Evolutionary conservation across 2,888 invertebrate species (phyloP).

Genomic region (Dasysyrphus tricinctus): DNA sequence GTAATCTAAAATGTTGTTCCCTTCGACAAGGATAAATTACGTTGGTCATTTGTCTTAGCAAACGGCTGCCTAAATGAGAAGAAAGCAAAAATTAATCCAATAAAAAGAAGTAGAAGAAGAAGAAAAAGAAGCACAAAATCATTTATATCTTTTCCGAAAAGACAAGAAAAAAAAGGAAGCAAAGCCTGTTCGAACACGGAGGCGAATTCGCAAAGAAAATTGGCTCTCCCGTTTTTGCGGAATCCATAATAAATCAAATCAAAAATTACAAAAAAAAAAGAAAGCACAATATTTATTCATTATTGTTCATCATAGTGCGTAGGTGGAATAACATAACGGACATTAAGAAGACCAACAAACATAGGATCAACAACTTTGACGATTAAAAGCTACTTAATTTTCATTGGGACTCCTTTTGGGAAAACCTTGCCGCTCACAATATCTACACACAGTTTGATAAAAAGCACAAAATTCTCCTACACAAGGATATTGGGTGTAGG

Average conservation of each 20-base stretch:
- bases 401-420: constrained; percentile 31
- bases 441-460: neutral
- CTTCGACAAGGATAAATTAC: constrained; percentile 71
- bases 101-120: constrained; percentile 23
- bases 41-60: constrained; percentile 66
- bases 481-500: neutral
- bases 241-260: constrained; percentile 9
- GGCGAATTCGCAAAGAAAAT: constrained; percentile 40
- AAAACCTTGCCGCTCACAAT: neutral
- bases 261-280: neutral
- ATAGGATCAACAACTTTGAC: constrained; percentile 68
- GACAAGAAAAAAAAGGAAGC: neutral
- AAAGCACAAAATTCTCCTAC: neutral
- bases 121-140: neutral
- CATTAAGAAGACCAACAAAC: constrained; percentile 20
- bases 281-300: constrained; percentile 61
- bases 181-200: neutral
- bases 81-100: constrained; percentile 55
- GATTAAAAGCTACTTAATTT: constrained; percentile 68
- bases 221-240: constrained; percentile 47
- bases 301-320: constrained; percentile 26
- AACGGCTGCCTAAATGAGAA: constrained; percentile 46
- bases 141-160: constrained; percentile 1
- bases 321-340: constrained; percentile 55
- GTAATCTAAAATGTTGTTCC: constrained; percentile 70